phyloP scores from a whole-genome alignment of 2,888 invertebrate genomes.

The Aleiodes alternator region DNA sequence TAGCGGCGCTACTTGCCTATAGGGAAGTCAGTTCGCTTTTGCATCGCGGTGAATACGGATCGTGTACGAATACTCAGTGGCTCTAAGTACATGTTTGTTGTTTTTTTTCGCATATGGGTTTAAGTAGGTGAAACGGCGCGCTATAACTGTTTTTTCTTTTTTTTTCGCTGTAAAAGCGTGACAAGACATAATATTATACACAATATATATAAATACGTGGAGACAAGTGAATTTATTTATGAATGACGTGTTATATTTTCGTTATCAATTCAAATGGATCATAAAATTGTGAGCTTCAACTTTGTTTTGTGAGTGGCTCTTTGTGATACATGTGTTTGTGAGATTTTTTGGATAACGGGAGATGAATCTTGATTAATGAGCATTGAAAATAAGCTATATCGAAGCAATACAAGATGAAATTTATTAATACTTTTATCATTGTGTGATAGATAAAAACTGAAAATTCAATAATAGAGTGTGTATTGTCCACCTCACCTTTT shows the following conservation, averaged over 20 bases:
- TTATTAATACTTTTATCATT: no score
- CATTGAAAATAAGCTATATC: no score
- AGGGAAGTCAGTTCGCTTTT: slow-evolving; percentile 69
- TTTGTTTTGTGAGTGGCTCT: not conserved
- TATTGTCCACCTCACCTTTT: slow-evolving; percentile 4
- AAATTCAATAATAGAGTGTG: not conserved
- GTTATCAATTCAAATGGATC: no score
- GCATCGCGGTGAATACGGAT: slow-evolving; percentile 66
- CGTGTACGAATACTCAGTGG: slow-evolving; percentile 50
- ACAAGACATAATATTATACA: not conserved
- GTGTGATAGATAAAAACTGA: no score
- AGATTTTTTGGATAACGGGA: not conserved
- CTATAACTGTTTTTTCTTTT: slow-evolving; percentile 21
- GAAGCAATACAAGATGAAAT: no score
- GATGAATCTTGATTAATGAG: no score
- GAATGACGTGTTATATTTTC: no score
- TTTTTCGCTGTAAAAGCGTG: not conserved
- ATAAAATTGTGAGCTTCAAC: not conserved
- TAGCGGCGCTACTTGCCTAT: slow-evolving; percentile 65
- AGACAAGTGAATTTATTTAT: no score
- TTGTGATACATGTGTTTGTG: not conserved
- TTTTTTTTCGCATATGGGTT: slow-evolving; percentile 33
- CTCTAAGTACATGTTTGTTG: slow-evolving; percentile 13
- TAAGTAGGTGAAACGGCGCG: slow-evolving; percentile 10
- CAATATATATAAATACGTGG: no score